Evolutionary conservation across 2,113 vertebrate species (phyloP).

Genomic region (Porphyrio hochstetteri): DNA sequence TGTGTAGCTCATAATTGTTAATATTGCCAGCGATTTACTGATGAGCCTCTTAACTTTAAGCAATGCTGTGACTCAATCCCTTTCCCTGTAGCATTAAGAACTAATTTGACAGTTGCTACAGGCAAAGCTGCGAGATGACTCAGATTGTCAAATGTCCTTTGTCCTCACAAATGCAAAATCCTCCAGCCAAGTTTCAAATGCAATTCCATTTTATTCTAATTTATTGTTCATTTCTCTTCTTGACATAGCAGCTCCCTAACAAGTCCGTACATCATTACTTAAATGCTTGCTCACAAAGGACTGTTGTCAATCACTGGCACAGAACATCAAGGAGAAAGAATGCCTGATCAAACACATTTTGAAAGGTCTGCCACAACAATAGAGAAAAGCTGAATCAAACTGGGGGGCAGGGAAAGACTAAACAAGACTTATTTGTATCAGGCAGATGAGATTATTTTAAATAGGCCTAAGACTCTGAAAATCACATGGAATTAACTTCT

Average conservation of each 20-base stretch:
- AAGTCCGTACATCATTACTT: background rate
- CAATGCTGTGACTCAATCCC: slow-evolving; percentile 52
- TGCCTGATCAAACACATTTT: background rate
- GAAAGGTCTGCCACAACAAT: slow-evolving; percentile 33
- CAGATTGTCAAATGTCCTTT: slow-evolving; percentile 72
- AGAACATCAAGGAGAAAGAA: slow-evolving; percentile 8
- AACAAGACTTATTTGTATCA: background rate
- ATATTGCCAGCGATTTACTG: slow-evolving; percentile 54
- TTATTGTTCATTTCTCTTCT: slow-evolving; percentile 54
- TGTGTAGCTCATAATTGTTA: slow-evolving; percentile 49
- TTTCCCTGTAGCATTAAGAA: slow-evolving; percentile 64
- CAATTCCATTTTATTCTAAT: slow-evolving; percentile 59
- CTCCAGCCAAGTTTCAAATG: slow-evolving; percentile 47
- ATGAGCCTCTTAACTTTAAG: slow-evolving; percentile 59
- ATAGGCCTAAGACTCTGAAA: background rate
- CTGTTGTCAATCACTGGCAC: slow-evolving; percentile 16
- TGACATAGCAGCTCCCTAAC: slow-evolving; percentile 26
- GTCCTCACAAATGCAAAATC: slow-evolving; percentile 62
- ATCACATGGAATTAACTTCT: background rate
- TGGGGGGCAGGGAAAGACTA: background rate
- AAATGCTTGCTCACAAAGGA: slow-evolving; percentile 12
- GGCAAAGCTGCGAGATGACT: slow-evolving; percentile 67
- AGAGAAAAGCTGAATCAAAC: background rate
- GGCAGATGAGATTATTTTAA: slow-evolving; percentile 13
- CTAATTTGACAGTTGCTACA: slow-evolving; percentile 73